phyloP scores from a whole-genome alignment of 2,888 invertebrate genomes.

The Lamellibrachia satsuma region DNA sequence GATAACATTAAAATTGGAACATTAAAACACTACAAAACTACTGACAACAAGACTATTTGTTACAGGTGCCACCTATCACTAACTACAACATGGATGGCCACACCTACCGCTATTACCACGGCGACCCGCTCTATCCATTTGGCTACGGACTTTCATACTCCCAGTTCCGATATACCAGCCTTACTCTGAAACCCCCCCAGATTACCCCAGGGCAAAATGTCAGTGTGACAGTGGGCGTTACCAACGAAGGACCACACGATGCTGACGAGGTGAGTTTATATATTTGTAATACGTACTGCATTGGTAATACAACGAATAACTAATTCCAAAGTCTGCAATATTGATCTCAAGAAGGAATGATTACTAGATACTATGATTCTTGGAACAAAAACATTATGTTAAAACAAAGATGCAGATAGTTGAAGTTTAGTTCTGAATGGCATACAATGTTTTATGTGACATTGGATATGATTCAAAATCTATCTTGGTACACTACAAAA shows the following conservation, averaged over 20 bases:
- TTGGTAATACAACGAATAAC: too few relatives aligned
- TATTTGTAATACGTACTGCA: neutral
- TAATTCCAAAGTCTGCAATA: too few relatives aligned
- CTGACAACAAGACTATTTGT: neutral
- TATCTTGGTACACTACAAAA: neutral
- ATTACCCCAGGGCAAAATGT: constrained; percentile 46
- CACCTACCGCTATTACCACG: constrained; percentile 58
- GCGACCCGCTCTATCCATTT: constrained; percentile 52
- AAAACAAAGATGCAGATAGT: neutral
- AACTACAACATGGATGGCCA: constrained; percentile 53
- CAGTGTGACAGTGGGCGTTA: constrained; percentile 44
- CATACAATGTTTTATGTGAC: neutral
- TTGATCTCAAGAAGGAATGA: too few relatives aligned
- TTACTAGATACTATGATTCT: too few relatives aligned
- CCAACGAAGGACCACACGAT: constrained; percentile 50
- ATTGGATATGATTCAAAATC: neutral
- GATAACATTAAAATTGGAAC: too few relatives aligned
- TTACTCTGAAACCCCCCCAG: constrained; percentile 31
- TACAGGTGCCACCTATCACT: constrained; percentile 43
- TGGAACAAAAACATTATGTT: too few relatives aligned
- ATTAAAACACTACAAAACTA: too few relatives aligned
- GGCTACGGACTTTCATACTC: constrained; percentile 47
- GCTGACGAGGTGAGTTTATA: constrained; percentile 54
- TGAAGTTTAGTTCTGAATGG: neutral
- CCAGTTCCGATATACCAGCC: constrained; percentile 37